phyloP scores from a whole-genome alignment of 2,888 invertebrate genomes.

The Seira sanloemensis region DNA sequence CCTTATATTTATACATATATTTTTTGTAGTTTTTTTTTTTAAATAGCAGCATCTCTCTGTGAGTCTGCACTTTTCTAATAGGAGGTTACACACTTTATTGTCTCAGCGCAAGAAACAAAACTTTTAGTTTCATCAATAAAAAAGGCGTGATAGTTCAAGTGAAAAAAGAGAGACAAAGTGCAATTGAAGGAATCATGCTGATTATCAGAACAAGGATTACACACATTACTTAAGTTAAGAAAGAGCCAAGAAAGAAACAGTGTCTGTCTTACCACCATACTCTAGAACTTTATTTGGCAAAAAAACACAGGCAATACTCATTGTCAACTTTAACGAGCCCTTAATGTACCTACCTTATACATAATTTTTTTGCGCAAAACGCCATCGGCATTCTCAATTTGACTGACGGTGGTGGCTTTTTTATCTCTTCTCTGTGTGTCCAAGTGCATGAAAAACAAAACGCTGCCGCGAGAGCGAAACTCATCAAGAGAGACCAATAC shows the following conservation, averaged over 20 bases:
- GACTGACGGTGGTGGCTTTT: too few species aligned
- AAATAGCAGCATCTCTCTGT: not conserved
- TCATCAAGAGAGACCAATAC: constrained; percentile 25
- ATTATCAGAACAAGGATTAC: constrained; percentile 29
- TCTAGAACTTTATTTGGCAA: not conserved
- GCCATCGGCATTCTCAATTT: too few species aligned
- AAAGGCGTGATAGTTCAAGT: constrained; percentile 45
- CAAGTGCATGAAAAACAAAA: not conserved
- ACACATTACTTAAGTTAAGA: not conserved
- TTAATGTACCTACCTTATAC: not conserved
- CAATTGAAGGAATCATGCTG: constrained; percentile 51
- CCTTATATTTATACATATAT: too few species aligned
- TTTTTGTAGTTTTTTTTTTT: too few species aligned
- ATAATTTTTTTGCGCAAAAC: not conserved
- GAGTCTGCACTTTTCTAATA: too few species aligned
- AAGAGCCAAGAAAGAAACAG: too few species aligned
- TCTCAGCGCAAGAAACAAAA: too few species aligned
- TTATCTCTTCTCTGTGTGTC: not conserved
- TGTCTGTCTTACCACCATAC: too few species aligned
- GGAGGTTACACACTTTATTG: too few species aligned
- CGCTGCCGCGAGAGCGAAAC: too few species aligned
- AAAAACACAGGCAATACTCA: not conserved
- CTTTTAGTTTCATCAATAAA: not conserved
- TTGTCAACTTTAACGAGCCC: not conserved
- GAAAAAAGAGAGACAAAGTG: constrained; percentile 24